Base-by-base conservation (phyloP, 2,113 vertebrate genomes). In the Sula dactylatra region DNA sequence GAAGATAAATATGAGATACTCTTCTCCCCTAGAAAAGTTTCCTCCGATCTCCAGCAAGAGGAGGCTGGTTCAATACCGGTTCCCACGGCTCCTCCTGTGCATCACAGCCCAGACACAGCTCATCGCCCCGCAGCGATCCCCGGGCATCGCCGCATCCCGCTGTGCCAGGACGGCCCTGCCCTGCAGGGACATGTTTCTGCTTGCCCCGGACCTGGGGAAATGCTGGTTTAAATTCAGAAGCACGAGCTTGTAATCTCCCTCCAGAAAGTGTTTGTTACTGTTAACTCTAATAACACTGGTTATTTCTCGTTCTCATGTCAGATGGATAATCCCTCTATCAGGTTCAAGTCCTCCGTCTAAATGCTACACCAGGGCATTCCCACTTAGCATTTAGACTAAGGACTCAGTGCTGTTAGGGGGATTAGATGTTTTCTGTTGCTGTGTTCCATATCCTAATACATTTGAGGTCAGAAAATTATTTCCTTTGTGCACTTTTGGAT, bases 111-210 rank as follows among this genome's bases (percentile, higher is more conserved):
- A 8, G 31, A 17, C 1, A 4, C 38, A 65, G 59, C 77, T 24
- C 22, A 1, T 42, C 32, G 44, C 50, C 50, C 20, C 2, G 8
- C 29, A 5, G 36, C 3, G 6, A 24, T 38, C 31, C 45, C 56
- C 4, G 1, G 55, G 22, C 65, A 59, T 11, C 9, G 2, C 19
- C 32, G 9, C 47, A 36, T 17, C 69, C 69, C 9, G 1, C 44
- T 5, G 12, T 3, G 1, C 6, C 34, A 54, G 64, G n/a, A n/a
- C n/a, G 1, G 40, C 3, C 5, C 3, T 0, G 16, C 34, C 9
- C 55, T 22, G 5, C 47, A 12, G 29, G 55, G 25, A 50, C 32
- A 29, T 22, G 0, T 6, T 2, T 17, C 38, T 79, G 36, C 58
- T 38, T 27, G 6, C 16, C 11, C 50, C 2, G 1, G 26, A 26